phyloP scores from a whole-genome alignment of 2,888 invertebrate species.

The Ophion slaviceki region DNA sequence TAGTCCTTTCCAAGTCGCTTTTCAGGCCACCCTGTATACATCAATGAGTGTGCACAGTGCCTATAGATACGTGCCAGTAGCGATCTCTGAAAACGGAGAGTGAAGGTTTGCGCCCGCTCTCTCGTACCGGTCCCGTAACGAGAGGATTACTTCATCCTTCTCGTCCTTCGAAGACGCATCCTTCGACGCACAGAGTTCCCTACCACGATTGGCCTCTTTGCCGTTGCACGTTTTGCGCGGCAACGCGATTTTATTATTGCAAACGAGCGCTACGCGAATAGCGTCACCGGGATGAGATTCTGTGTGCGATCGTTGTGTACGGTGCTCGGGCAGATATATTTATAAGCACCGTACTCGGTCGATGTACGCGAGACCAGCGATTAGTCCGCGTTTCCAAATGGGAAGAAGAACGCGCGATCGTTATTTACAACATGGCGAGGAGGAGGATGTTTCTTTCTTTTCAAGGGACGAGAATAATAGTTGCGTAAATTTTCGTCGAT shows the following conservation, averaged over 20 bases:
- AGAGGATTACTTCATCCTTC: conserved; percentile 77
- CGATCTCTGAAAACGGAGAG: conserved; percentile 65
- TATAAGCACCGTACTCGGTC: not conserved
- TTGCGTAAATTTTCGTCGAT: conserved; percentile 39
- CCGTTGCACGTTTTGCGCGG: not conserved
- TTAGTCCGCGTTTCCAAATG: conserved; percentile 7
- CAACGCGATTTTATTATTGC: conserved; percentile 5
- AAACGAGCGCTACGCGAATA: not conserved
- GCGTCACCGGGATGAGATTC: not conserved
- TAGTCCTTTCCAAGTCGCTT: no score
- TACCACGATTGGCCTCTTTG: conserved; percentile 22
- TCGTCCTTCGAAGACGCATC: conserved; percentile 70
- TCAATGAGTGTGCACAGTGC: not conserved
- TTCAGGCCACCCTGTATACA: not conserved
- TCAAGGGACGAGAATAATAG: not conserved
- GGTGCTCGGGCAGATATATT: not conserved
- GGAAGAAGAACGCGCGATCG: not conserved
- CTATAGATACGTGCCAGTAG: not conserved
- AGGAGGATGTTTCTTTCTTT: not conserved
- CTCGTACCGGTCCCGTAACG: conserved; percentile 74
- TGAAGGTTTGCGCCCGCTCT: conserved; percentile 68
- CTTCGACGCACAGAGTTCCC: conserved; percentile 5
- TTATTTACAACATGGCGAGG: conserved; percentile 14
- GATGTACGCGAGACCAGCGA: not conserved
- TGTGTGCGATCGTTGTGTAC: not conserved